Evolutionary conservation across 2,113 vertebrate species (phyloP), one percentile per base, ranked within the genome.

Genomic region (Furnarius figulus): DNA sequence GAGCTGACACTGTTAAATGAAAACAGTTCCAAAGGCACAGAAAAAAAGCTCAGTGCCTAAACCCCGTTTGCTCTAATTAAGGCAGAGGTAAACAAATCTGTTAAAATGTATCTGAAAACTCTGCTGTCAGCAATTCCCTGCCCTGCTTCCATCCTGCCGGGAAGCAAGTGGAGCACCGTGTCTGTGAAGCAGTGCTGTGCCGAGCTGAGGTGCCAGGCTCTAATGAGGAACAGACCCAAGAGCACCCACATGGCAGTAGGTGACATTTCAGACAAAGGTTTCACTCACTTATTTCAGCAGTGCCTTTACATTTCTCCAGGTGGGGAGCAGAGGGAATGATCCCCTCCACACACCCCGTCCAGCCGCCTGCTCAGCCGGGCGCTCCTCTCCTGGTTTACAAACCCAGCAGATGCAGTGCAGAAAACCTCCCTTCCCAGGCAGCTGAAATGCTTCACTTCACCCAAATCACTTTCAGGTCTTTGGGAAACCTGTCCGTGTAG

Each of bases 241-340:
- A 73, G 44, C 72, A 70, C 12, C 67, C 77, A 8, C 74, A 3
- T 14, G 61, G 28, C 77, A 89, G 30, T 5, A 14, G 87, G 39
- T 61, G 52, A 46, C 50, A 50, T 59, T 70, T 75, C 73, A 55
- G 74, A 71, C 3, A 9, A 37, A 75, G 72, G 56, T 49, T 14
- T 70, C 49, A 70, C 82, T 30, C 12, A 42, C 68, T 70, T 28
- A 87, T 71, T 58, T 87, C 62, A 39, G 67, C 67, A 40, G 40
- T 55, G 73, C 40, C 50, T 90, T 83, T 83, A 70, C 19, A 74
- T 74, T 65, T 79, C 52, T 90, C 74, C 73, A 84, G 78, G 67
- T 87, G 82, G 71, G 63, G 89, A 59, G 56, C 0, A 53, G 81
- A 68, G 67, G 61, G 74, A 87, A 70, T 35, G 86, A 59, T 44